Evolutionary conservation across 1,140 invertebrate genomes (phyloP).

Genomic region (Brachionus asplanchnoidis): DNA sequence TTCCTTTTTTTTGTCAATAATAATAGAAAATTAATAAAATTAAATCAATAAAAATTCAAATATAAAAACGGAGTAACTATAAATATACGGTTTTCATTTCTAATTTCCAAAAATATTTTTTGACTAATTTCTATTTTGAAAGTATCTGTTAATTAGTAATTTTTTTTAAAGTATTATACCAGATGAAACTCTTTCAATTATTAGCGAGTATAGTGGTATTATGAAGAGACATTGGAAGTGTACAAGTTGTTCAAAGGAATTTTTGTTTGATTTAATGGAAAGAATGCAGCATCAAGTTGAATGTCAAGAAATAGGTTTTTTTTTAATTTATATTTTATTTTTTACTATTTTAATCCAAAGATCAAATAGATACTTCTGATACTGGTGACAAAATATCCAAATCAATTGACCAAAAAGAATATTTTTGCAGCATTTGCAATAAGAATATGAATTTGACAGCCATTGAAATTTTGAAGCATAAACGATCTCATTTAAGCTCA

Average conservation of each 20-base stretch:
- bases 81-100: too few relatives aligned
- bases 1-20: too few relatives aligned
- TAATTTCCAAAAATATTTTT: too few relatives aligned
- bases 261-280: slow-evolving; percentile 11
- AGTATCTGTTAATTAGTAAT: not conserved
- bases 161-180: not conserved
- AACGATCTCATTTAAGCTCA: not conserved
- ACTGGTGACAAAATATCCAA: not conserved
- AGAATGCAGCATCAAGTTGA: slow-evolving; percentile 35
- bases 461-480: slow-evolving; percentile 36
- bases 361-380: not conserved
- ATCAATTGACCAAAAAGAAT: not conserved
- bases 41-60: too few relatives aligned
- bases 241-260: not conserved
- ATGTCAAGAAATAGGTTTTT: not conserved
- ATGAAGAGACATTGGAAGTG: slow-evolving; percentile 37
- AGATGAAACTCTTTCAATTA: not conserved
- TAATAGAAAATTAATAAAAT: too few relatives aligned
- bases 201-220: not conserved
- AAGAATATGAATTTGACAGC: not conserved
- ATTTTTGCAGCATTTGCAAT: not conserved
- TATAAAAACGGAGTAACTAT: too few relatives aligned
- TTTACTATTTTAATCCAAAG: not conserved
- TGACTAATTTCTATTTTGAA: too few relatives aligned
- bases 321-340: not conserved